These are phyloP conservation scores for Chirona hameri DNA, from an alignment of 2,888 invertebrate species.

Conservation along the genomic window DNA sequence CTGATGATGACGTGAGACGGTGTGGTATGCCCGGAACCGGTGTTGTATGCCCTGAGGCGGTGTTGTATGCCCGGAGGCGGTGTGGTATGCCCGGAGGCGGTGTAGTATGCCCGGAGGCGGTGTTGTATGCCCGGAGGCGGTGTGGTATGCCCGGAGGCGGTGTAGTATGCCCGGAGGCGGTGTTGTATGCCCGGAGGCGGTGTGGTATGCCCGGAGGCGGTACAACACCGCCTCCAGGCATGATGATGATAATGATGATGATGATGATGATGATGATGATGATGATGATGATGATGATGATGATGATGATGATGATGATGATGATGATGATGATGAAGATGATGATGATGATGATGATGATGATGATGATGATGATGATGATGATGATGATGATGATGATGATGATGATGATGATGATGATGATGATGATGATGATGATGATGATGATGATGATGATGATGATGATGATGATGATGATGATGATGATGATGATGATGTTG, in stretches of 20 bases:
- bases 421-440: slow-evolving; percentile 22
- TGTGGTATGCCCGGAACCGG: too few species aligned
- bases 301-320: slow-evolving; percentile 22
- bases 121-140: too few species aligned
- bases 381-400: slow-evolving; percentile 22
- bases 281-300: slow-evolving; percentile 22
- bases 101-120: too few species aligned
- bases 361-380: slow-evolving; percentile 22
- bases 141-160: too few species aligned
- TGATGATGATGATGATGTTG: slow-evolving; percentile 11
- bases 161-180: too few species aligned
- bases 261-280: slow-evolving; percentile 22
- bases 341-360: slow-evolving; percentile 22
- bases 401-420: slow-evolving; percentile 22
- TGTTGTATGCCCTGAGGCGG: too few species aligned
- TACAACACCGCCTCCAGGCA: too few species aligned
- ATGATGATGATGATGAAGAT: slow-evolving; percentile 11
- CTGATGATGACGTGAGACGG: too few species aligned
- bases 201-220: too few species aligned
- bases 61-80: too few species aligned
- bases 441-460: slow-evolving; percentile 22
- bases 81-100: too few species aligned
- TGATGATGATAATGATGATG: slow-evolving; percentile 22
- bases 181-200: too few species aligned
- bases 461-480: slow-evolving; percentile 22